These are phyloP conservation scores for Eristalis tenax DNA, from an alignment of 2,888 invertebrate genomes.

Conservation along the genomic window DNA sequence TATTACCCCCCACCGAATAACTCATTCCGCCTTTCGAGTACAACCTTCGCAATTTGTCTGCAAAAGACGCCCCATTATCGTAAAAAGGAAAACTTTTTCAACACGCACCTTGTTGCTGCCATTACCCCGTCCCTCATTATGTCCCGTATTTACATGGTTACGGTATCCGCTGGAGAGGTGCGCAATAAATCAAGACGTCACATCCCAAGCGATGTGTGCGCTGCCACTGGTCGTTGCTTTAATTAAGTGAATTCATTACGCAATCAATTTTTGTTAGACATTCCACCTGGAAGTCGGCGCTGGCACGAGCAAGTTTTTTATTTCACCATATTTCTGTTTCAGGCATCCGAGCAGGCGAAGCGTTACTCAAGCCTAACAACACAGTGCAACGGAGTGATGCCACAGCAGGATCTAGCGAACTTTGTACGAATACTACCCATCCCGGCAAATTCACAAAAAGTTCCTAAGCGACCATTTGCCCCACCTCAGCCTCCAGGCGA, in stretches of 20 bases:
- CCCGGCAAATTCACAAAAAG: constrained; percentile 81
- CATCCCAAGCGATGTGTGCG: neutral
- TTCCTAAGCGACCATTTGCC: constrained; percentile 83
- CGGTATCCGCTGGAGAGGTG: neutral
- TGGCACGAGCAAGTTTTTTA: neutral
- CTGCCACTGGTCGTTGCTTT: constrained; percentile 18
- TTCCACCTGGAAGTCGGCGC: neutral
- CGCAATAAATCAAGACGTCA: constrained; percentile 23
- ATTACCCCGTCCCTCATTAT: neutral
- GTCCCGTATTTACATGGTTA: constrained; percentile 3
- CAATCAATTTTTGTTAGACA: constrained; percentile 3
- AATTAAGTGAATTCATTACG: constrained; percentile 40
- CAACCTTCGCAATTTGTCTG: constrained; percentile 25
- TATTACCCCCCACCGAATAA: neutral
- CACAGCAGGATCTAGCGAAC: constrained; percentile 83
- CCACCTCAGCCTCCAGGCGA: constrained; percentile 86
- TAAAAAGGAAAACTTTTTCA: constrained; percentile 1
- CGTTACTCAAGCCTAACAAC: constrained; percentile 91
- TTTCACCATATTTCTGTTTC: too few species aligned
- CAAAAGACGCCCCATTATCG: constrained; percentile 29
- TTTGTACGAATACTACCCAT: constrained; percentile 88
- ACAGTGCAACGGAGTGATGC: constrained; percentile 89
- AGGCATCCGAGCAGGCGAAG: constrained; percentile 91
- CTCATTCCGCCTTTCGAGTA: neutral
- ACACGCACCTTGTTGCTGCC: constrained; percentile 3